Percentiles rank a stretch among this genome's conserved stretches.
Conservation (phyloP, 2,113 vertebrate species). For the Gyps fulvus region DNA sequence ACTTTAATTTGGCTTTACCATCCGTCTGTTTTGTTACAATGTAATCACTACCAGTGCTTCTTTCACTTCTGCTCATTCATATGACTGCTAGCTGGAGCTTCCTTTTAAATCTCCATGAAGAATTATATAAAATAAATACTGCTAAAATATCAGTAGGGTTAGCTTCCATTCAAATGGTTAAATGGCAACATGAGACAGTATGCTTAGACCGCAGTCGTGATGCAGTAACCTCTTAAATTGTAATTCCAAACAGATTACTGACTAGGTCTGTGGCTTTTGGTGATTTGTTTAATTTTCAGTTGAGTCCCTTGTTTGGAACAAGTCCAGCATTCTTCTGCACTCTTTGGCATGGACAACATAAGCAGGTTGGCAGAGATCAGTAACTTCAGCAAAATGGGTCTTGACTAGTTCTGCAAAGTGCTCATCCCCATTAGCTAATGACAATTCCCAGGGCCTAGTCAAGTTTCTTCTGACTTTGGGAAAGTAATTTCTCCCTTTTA, state of each 20-base stretch:
- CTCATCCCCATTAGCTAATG: neutral
- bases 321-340: neutral
- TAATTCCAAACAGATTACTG: neutral
- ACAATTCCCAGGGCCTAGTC: neutral
- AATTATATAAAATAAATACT: neutral
- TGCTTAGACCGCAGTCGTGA: accelerated
- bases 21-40: neutral
- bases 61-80: neutral
- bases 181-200: neutral
- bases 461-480: neutral
- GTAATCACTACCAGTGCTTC: neutral
- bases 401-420: neutral
- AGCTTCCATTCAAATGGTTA: neutral
- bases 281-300: neutral
- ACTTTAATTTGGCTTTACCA: neutral
- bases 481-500: neutral
- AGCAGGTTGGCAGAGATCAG: neutral
- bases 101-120: neutral
- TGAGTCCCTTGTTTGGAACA: neutral
- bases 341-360: neutral
- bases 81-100: neutral
- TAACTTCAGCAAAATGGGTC: neutral
- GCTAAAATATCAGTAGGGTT: neutral
- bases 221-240: neutral
- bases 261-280: neutral